Evolutionary conservation across 1,140 invertebrate genomes (phyloP), one percentile per base, ranked within the genome.

Genomic region (Steinernema feltiae): DNA sequence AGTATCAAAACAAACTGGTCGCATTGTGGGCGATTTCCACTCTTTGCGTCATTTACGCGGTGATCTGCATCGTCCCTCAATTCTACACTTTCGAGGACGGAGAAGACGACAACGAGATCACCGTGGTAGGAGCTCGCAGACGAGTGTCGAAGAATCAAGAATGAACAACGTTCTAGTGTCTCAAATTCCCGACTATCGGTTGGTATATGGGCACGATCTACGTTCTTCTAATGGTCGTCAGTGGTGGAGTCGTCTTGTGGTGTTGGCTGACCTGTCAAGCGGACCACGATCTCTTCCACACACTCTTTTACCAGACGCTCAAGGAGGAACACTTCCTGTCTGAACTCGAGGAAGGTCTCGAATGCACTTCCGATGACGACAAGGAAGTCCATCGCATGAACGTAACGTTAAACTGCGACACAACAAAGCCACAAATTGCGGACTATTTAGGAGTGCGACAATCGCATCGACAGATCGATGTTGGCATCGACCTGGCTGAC

Each of bases 241-340:
- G 53, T 21, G 53, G 53, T 3, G 24, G 15, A 63, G 53, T 27
- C 7, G 24, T 63, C 24, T n/a, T 63, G 2, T 63, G 53, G 53
- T 15, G 15, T 3, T 63, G 53, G 53, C 24, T 63, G 15, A 63
- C 53, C 2, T 63, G 53, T 21, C 53, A 63, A 63, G 53, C 53
- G 12, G 53, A 63, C 53, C 53, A 63, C 24, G 53, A 63, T 21
- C 53, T 63, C 53, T 63, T 63, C 53, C 53, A 63, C 53, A 15
- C 7, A 3, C 53, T 12, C 53, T 63, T 63, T 27, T 63, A 15
- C 15, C 15, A 63, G 7, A 27, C 53, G 2, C 53, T 63, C 3
- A 63, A 63, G 53, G 53, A 63, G 24, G 53, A 63, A 63, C 53
- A 63, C 53, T 63, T 63, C 53, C 24, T 63, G 15, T 63, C 53